Base-by-base conservation (phyloP, 2,888 invertebrate species). In the Tortrix viridana region DNA sequence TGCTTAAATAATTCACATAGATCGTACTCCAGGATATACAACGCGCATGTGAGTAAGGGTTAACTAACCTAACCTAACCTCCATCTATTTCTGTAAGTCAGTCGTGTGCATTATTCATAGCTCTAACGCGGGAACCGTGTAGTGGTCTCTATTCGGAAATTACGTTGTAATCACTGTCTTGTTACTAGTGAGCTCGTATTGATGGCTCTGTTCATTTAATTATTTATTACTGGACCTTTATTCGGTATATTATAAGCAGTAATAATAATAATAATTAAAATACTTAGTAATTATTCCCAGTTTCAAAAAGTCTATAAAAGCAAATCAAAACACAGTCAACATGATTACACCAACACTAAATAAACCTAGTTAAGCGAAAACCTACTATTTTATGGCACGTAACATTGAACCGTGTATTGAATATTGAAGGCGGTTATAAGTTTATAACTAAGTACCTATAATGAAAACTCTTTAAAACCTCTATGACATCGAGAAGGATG, bases 41-140 rank as follows among this genome's bases (percentile, higher is more conserved):
- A 38, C 38, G 7, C 20, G 38, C 37, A 41, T 22, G n/a, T 26
- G 19, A 9, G n/a, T 56, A 23, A 9, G n/a, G 23, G 41, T 47
- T 43, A 59, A 64, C 38, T 18, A 65, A 46, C 20, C 26, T 47
- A 37, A 59, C 60, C 38, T 18, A 65, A 46, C 20, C 26, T 18
- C 9, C 22, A 6, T 48, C 53, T 49, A 14, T 41, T 61, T 49
- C 65, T 64, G 66, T 60, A 68, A 70, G 70, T 69, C 65, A 67
- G 66, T 48, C 68, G 60, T 60, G 67, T 74, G 68, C 68, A 73
- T 74, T 63, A 74, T 74, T 73, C 74, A 74, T 69, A 64, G 65
- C 66, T 60, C 68, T 71, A 67, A 69, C 67, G 67, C 70, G 43
- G 61, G 57, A 64, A 68, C 57, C 53, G 58, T 67, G 67, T 68